Evolutionary conservation across 1,140 invertebrate genomes (phyloP).

Genomic region (Platyscapa corneri): DNA sequence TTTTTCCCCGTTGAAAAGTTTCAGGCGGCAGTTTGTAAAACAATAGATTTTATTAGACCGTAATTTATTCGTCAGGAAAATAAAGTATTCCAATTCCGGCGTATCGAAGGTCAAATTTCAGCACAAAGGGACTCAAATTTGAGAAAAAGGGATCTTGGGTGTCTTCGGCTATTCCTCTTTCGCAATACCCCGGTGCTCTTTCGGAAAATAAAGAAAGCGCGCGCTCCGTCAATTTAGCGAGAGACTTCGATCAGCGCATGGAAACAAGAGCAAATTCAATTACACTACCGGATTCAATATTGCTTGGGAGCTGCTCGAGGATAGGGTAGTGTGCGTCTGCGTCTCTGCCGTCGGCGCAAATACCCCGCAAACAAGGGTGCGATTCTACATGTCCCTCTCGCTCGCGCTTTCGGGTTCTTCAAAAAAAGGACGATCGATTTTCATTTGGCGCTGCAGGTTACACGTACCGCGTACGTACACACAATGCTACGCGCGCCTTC

Average conservation of each 20-base stretch:
- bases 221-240: slow-evolving; percentile 27
- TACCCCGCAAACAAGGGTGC: slow-evolving; percentile 66
- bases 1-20: no score
- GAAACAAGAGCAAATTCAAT: slow-evolving; percentile 68
- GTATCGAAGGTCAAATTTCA: slow-evolving; percentile 36
- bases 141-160: background rate
- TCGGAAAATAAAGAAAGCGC: slow-evolving; percentile 32
- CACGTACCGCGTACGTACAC: slow-evolving; percentile 12
- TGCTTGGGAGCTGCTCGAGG: slow-evolving; percentile 55
- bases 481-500: slow-evolving; percentile 10
- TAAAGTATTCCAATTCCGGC: slow-evolving; percentile 21
- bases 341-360: slow-evolving; percentile 55
- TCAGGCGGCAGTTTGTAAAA: background rate
- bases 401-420: background rate
- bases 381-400: slow-evolving; percentile 58
- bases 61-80: slow-evolving; percentile 29
- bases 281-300: slow-evolving; percentile 63
- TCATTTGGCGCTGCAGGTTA: slow-evolving; percentile 42
- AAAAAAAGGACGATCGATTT: slow-evolving; percentile 46
- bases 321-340: slow-evolving; percentile 50
- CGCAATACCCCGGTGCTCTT: background rate
- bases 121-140: background rate
- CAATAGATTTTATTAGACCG: slow-evolving; percentile 13
- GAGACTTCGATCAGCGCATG: slow-evolving; percentile 60
- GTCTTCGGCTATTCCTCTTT: background rate